Percentiles rank a stretch among this genome's conserved stretches.
Evolutionary conservation across 1,140 invertebrate species (phyloP).

Genomic region (Patella vulgata): DNA sequence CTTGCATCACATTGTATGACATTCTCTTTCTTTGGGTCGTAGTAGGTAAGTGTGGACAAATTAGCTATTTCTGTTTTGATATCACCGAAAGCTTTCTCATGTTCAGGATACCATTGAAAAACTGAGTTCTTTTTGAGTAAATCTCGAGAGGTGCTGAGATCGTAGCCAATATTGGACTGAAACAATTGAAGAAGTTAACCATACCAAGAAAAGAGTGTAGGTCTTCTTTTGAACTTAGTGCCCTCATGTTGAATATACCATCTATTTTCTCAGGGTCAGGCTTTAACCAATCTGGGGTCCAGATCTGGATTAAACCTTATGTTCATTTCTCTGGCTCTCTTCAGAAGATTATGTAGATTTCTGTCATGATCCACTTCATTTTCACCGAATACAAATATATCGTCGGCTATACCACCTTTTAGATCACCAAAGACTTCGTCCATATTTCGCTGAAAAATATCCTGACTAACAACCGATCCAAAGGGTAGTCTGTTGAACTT

Average conservation of each 20-base stretch:
- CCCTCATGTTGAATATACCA: constrained; percentile 44
- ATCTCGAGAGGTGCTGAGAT: constrained; percentile 24
- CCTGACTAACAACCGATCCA: constrained; percentile 46
- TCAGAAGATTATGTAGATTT: neutral
- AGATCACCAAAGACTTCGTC: constrained; percentile 55
- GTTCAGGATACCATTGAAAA: constrained; percentile 20
- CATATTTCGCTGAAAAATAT: constrained; percentile 56
- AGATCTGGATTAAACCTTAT: neutral
- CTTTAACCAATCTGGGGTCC: constrained; percentile 19
- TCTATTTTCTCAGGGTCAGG: constrained; percentile 60
- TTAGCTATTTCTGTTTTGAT: constrained; percentile 29
- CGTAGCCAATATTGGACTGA: constrained; percentile 37
- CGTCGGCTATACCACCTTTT: constrained; percentile 19
- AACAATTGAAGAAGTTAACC: constrained; percentile 33
- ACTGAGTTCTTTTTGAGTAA: constrained; percentile 23
- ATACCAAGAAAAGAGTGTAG: constrained; percentile 37
- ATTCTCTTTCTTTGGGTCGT: constrained; percentile 12
- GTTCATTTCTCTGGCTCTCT: neutral
- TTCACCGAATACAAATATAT: constrained; percentile 1
- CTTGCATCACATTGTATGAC: constrained; percentile 28
- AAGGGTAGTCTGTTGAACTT: constrained; percentile 57
- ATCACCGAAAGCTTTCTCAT: constrained; percentile 21
- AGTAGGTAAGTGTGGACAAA: constrained; percentile 19
- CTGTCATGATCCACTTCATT: neutral
- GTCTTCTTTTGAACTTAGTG: too few species aligned